Percentiles rank a stretch among this genome's conserved stretches.
Evolutionary conservation across 1,140 invertebrate genomes (phyloP).

Genomic region (Drosophila hydei): DNA sequence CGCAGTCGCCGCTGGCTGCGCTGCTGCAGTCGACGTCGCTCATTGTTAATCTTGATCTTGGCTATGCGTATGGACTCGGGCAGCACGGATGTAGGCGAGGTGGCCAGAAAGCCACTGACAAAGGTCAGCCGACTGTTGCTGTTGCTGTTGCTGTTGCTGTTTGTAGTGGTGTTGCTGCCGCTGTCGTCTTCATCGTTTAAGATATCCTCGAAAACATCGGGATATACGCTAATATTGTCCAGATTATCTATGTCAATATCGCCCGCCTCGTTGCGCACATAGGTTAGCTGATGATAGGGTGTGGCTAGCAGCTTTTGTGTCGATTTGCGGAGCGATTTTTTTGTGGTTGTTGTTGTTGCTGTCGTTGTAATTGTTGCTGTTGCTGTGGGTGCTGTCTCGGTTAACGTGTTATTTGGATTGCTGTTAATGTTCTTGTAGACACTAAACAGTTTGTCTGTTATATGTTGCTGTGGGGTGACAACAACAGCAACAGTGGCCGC

Average conservation of each 20-base stretch:
- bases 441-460: conserved; percentile 56
- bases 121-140: conserved; percentile 64
- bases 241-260: conserved; percentile 80
- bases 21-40: conserved; percentile 55
- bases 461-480: conserved; percentile 51
- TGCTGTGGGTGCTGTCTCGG: conserved; percentile 48
- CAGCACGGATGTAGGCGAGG: conserved; percentile 67
- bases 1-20: conserved; percentile 39
- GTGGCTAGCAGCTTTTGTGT: conserved; percentile 71
- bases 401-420: conserved; percentile 60
- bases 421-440: conserved; percentile 70
- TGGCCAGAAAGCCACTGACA: conserved; percentile 72
- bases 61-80: conserved; percentile 77
- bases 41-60: conserved; percentile 73
- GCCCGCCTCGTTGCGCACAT: conserved; percentile 74
- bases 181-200: conserved; percentile 37
- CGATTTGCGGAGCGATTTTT: conserved; percentile 63
- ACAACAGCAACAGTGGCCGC: conserved; percentile 16
- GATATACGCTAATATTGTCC: conserved; percentile 81
- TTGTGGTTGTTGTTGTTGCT: conserved; percentile 46
- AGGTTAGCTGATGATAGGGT: conserved; percentile 72
- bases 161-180: conserved; percentile 6
- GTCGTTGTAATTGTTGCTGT: conserved; percentile 33
- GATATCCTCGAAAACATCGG: conserved; percentile 62
- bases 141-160: conserved; percentile 46